These are phyloP conservation scores for Caracal caracal DNA, from an alignment of 2,113 vertebrate species.

Conservation along the genomic window DNA sequence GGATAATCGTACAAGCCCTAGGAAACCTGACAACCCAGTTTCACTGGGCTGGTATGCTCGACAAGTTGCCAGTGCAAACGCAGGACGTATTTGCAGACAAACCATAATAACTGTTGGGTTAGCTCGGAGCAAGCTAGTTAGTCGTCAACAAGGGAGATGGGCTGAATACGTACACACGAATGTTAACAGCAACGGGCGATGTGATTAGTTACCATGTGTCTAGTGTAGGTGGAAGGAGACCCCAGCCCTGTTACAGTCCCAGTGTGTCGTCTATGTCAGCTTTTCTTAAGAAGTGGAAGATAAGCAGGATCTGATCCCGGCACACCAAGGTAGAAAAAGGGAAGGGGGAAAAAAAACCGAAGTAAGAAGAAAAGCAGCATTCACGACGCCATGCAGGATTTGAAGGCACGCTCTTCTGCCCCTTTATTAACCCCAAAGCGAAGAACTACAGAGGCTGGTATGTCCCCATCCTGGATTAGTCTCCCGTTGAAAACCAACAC, in stretches of 20 bases:
- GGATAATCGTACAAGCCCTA: background rate
- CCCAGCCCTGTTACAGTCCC: conserved; percentile 84
- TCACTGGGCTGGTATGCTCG: background rate
- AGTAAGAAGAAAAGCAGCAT: conserved; percentile 80
- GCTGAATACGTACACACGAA: conserved; percentile 46
- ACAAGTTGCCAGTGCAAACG: background rate
- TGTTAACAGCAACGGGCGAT: conserved; percentile 76
- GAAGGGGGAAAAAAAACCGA: conserved; percentile 69
- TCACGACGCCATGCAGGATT: conserved; percentile 79
- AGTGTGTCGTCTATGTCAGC: conserved; percentile 86
- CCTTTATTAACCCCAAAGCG: conserved; percentile 60
- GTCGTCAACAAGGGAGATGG: conserved; percentile 70
- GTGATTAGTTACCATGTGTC: conserved; percentile 89
- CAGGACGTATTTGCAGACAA: conserved; percentile 65
- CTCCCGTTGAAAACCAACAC: background rate
- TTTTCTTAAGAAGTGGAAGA: conserved; percentile 86
- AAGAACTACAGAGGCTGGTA: background rate
- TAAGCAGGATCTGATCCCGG: conserved; percentile 84
- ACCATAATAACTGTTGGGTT: conserved; percentile 62
- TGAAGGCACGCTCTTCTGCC: conserved; percentile 19
- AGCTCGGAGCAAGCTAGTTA: conserved; percentile 77
- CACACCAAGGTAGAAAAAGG: conserved; percentile 79
- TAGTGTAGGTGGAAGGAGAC: conserved; percentile 85
- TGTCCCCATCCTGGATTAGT: background rate
- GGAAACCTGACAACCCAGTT: background rate